A percentile compares a stretch with the other conserved stretches of the same genome.
Evolutionary conservation across 2,888 invertebrate species (phyloP).

Genomic region (Noctua fimbriata): DNA sequence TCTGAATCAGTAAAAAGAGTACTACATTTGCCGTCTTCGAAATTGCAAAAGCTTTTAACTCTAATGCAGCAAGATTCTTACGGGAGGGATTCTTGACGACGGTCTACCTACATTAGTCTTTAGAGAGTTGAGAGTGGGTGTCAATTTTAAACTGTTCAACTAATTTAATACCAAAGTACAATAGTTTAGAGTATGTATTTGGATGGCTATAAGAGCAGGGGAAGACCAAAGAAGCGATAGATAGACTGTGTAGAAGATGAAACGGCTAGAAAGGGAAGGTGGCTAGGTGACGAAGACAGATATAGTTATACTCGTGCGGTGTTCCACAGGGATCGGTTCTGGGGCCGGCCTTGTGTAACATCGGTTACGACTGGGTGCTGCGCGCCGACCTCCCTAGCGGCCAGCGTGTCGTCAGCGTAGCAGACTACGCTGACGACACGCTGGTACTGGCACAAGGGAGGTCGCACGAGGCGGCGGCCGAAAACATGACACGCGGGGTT

Average conservation of each 20-base stretch:
- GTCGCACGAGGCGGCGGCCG: too few species aligned
- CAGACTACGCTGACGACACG: too few species aligned
- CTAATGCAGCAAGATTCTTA: constrained; percentile 2
- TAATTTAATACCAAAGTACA: neutral
- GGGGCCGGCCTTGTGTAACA: too few species aligned
- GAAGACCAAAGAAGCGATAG: neutral
- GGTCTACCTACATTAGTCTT: constrained; percentile 5
- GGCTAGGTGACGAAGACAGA: too few species aligned
- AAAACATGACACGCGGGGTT: too few species aligned
- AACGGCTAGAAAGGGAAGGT: neutral
- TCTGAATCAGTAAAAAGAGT: constrained; percentile 24
- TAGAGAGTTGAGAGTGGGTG: neutral
- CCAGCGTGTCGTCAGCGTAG: too few species aligned
- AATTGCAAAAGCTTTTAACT: constrained; percentile 25
- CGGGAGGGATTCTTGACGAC: neutral
- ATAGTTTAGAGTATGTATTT: too few species aligned
- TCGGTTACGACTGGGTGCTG: too few species aligned
- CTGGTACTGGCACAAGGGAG: too few species aligned
- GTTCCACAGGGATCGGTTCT: too few species aligned
- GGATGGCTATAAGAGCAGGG: neutral
- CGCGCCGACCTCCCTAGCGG: too few species aligned
- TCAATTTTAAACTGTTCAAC: neutral
- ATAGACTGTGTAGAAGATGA: neutral
- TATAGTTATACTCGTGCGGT: too few species aligned
- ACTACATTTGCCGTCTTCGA: constrained; percentile 14